Evolutionary conservation across 2,888 invertebrate species (phyloP).

Genomic region (Polydesmus complanatus): DNA sequence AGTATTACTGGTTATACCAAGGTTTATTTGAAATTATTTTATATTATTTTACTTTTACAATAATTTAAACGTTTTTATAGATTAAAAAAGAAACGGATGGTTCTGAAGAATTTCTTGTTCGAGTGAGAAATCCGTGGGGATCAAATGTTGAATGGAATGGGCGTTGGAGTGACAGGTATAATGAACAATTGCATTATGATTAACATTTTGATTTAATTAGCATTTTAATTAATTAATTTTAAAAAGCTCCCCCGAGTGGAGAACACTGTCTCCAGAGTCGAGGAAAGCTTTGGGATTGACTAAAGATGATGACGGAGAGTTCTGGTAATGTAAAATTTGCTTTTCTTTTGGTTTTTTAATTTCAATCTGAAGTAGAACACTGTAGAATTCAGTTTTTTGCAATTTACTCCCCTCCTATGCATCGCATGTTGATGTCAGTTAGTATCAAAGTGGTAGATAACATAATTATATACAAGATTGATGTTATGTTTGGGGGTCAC

Average conservation of each 20-base stretch:
- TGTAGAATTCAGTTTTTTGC: too few relatives aligned
- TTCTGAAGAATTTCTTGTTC: slow-evolving; percentile 53
- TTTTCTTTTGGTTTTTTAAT: too few relatives aligned
- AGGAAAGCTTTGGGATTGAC: background rate
- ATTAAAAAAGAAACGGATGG: background rate
- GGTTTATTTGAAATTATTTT: too few relatives aligned
- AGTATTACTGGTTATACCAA: slow-evolving; percentile 73
- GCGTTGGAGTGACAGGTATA: slow-evolving; percentile 7
- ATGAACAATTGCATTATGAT: background rate
- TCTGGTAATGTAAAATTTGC: slow-evolving; percentile 1
- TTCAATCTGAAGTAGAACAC: too few relatives aligned
- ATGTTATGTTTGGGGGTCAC: too few relatives aligned
- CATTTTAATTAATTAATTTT: background rate
- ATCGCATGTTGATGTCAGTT: too few relatives aligned
- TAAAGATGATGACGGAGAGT: slow-evolving; percentile 3
- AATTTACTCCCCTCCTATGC: too few relatives aligned
- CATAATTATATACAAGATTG: too few relatives aligned
- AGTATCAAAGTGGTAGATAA: too few relatives aligned
- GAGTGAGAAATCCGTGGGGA: slow-evolving; percentile 88
- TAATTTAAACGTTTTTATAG: background rate
- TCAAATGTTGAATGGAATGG: slow-evolving; percentile 52
- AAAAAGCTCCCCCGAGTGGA: slow-evolving; percentile 7
- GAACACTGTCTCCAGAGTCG: background rate
- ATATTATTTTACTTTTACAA: background rate
- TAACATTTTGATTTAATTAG: background rate